Base-by-base conservation (phyloP, 2,888 invertebrate genomes). In the Leuctra nigra region DNA sequence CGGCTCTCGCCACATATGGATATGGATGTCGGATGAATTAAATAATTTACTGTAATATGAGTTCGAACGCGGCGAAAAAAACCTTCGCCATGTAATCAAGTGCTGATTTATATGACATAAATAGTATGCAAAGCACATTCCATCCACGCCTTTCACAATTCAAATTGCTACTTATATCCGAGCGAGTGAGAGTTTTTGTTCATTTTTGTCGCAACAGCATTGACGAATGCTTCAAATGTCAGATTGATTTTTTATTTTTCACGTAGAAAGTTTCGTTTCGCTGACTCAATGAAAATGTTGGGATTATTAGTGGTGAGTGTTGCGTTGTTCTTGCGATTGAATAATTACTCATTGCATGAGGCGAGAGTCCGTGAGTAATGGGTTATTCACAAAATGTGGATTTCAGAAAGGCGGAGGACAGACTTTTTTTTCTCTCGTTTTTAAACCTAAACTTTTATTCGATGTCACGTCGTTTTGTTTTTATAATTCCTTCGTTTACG, bases 81-180 rank as follows among this genome's bases (percentile, higher is more conserved):
- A 14, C 44, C 44, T 11, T 36, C 47, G 44, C 48, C 48, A 39
- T 55, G 58, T 54, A 54, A 58, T 58, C 54, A 58, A 58, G 54
- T 47, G 50, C 35, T 55, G 58, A 58, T 58, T 58, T 55, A 58
- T 58, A 29, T 50, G 58, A 55, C 58, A 54, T 58, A 55, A 58
- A 55, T 58, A 38, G 58, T 54, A 58, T 58, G 58, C 58, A 54
- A 58, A 50, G 48, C 35, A 46, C 54, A 58, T 58, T 55, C 56
- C 33, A 22, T 55, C 36, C 55, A 55, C 46, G 55, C 47, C 50
- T 50, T 55, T 39, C 54, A 35, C 39, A 24, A 50, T 38, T 35
- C 36, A 36, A 48, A 55, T 55, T 48, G 48, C 47, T 55, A 47
- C 48, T 20, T 50, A 20, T 33, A 33, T n/a, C 25, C 29, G 33